A percentile compares a stretch with the other conserved stretches of the same genome.
These are phyloP conservation scores for Crepidodera aurea DNA, from an alignment of 2,888 invertebrate genomes.

Conservation along the genomic window DNA sequence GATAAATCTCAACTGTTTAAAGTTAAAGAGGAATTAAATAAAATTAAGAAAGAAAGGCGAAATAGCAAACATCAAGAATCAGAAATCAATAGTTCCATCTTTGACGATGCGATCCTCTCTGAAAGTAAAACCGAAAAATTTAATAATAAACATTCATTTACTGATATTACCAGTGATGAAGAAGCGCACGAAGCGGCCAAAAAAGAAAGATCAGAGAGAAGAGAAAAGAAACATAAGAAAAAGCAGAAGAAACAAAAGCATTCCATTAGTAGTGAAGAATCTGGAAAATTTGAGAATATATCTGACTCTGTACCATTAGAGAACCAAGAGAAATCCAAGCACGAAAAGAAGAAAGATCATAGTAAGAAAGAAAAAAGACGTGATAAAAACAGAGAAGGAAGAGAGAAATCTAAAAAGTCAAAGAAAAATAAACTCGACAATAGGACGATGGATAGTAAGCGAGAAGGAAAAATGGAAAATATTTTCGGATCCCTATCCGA, in stretches of 20 bases:
- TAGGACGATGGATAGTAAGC: slow-evolving; percentile 66
- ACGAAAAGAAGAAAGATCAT: slow-evolving; percentile 58
- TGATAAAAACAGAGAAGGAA: slow-evolving; percentile 67
- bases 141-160: slow-evolving; percentile 47
- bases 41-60: slow-evolving; percentile 57
- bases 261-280: slow-evolving; percentile 67
- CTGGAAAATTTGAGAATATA: slow-evolving; percentile 59
- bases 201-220: slow-evolving; percentile 63
- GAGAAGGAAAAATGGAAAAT: slow-evolving; percentile 86
- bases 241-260: slow-evolving; percentile 82
- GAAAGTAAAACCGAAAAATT: slow-evolving; percentile 54
- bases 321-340: slow-evolving; percentile 53
- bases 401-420: slow-evolving; percentile 69
- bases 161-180: slow-evolving; percentile 56
- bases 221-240: slow-evolving; percentile 81
- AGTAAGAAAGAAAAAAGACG: slow-evolving; percentile 69
- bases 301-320: slow-evolving; percentile 50
- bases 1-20: slow-evolving; percentile 48
- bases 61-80: slow-evolving; percentile 54
- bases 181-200: slow-evolving; percentile 48
- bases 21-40: slow-evolving; percentile 54
- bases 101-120: slow-evolving; percentile 19
- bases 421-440: slow-evolving; percentile 61
- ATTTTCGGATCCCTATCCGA: slow-evolving; percentile 89
- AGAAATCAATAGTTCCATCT: slow-evolving; percentile 35